phyloP scores from a whole-genome alignment of 2,888 invertebrate genomes.

The Trichacis sp. region DNA sequence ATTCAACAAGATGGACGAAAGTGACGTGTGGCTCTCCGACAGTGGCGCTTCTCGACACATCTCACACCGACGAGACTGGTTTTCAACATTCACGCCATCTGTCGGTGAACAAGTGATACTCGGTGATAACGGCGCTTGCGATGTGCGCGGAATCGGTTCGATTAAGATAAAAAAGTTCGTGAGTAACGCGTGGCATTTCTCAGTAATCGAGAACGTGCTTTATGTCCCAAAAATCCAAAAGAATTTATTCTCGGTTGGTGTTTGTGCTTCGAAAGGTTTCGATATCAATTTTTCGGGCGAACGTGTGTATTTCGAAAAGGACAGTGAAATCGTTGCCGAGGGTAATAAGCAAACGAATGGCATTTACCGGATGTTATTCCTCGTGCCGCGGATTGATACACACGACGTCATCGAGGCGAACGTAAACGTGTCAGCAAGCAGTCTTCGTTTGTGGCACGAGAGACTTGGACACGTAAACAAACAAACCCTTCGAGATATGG shows the following conservation, averaged over 20 bases:
- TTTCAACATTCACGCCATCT: too few relatives aligned
- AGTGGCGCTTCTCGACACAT: constrained; percentile 47
- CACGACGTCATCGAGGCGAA: too few relatives aligned
- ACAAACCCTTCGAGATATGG: too few relatives aligned
- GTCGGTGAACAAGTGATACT: constrained; percentile 19
- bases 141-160: neutral
- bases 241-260: constrained; percentile 33
- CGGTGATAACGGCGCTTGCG: constrained; percentile 27
- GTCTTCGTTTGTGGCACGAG: too few relatives aligned
- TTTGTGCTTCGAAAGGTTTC: constrained; percentile 9
- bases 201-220: constrained; percentile 17
- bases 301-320: neutral
- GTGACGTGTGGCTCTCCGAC: constrained; percentile 43
- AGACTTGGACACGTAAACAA: too few relatives aligned
- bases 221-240: constrained; percentile 22
- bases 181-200: neutral
- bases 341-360: neutral
- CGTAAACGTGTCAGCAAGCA: too few relatives aligned
- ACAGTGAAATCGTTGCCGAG: neutral
- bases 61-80: constrained; percentile 41
- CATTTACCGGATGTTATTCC: neutral
- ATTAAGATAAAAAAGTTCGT: neutral
- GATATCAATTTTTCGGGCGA: constrained; percentile 4
- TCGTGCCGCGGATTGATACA: neutral
- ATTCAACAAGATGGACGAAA: constrained; percentile 16